Conservation (phyloP, 37 sponge, comb jelly and placozoan species). For the Haliclona indistincta region DNA sequence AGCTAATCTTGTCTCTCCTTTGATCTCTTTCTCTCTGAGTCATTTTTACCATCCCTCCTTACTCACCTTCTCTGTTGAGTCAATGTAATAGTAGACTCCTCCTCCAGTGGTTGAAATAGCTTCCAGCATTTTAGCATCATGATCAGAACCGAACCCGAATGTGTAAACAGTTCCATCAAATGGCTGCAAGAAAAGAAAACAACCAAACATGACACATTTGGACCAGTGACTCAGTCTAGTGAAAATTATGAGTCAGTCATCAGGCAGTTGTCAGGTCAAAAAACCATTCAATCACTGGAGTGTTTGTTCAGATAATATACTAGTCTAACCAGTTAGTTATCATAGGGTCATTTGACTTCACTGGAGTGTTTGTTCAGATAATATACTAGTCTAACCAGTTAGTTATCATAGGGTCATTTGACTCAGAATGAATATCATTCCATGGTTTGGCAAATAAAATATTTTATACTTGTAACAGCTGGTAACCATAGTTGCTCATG, state of each 20-base stretch:
- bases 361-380: not conserved
- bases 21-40: no score
- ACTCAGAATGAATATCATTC: no score
- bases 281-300: not conserved
- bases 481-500: no score
- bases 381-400: not conserved
- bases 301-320: no score
- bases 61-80: constrained; percentile 79
- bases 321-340: no score
- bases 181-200: not conserved
- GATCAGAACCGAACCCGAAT: constrained; percentile 92
- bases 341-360: not conserved
- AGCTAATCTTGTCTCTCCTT: no score
- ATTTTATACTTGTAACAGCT: no score
- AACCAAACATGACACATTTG: not conserved
- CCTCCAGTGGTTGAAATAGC: constrained; percentile 78
- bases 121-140: constrained; percentile 73
- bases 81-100: constrained; percentile 92
- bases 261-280: no score
- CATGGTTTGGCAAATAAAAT: no score
- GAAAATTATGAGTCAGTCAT: no score
- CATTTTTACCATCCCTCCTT: not conserved
- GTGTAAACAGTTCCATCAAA: constrained; percentile 92
- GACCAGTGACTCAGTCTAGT: not conserved
- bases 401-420: no score